Base-by-base conservation (phyloP, 1,140 invertebrate genomes). In the Hestina assimilis region DNA sequence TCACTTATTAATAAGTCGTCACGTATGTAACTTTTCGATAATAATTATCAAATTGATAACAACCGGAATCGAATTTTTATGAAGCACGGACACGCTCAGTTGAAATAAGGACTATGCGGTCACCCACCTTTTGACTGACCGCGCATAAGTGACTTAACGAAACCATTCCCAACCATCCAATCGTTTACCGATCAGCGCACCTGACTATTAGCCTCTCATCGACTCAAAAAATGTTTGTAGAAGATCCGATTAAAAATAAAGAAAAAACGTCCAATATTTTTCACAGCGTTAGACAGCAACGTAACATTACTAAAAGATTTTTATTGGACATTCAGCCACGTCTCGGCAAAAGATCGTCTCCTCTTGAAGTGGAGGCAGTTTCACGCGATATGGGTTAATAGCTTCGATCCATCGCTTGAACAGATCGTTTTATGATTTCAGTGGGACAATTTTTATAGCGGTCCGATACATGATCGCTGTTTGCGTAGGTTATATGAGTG, bases 351-450 rank as follows among this genome's bases (percentile, higher is more conserved):
- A 72, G 69, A 77, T 74, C 69, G 71, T 60, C 69, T 69, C 63
- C 58, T 48, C 29, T 52, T 52, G 62, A 55, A 65, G 73, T 66
- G 63, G 56, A 60, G 62, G 68, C 66, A 69, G 68, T 71, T 77
- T 72, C 66, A 40, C 60, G 62, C 66, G 67, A 80, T 80, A 72
- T 69, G 63, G 73, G 72, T 71, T 78, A 74, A 80, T 72, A 72
- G 67, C 66, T 54, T 33, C 73, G 69, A 75, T 78, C 72, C 68
- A 77, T 73, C 66, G 69, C 59, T 40, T 48, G 59, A 66, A 69
- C 62, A 67, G 63, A 79, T 79, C 73, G 68, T 71, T 77, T 79
- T 81, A 77, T 75, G 69, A 77, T 79, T 70, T 76, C 51, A 57
- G 21, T 28, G 41, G 57, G 64, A 67, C 63, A 60, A 66, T 66